These are phyloP conservation scores for Dicaeum eximium DNA, from an alignment of 2,113 vertebrate species.

Conservation along the genomic window DNA sequence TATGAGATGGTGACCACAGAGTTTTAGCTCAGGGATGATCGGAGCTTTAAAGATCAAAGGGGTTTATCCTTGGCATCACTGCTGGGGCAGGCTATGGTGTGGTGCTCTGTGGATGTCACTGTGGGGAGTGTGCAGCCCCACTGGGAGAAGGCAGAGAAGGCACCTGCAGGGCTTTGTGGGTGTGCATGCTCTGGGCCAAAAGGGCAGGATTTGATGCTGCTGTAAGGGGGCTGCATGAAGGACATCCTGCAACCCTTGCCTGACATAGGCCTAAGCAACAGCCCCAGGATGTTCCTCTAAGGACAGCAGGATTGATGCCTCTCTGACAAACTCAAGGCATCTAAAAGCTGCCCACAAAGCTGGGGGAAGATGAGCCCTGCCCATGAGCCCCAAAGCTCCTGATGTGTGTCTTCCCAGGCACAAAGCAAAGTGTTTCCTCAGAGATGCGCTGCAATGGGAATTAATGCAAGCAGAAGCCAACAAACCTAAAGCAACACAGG, in stretches of 20 bases:
- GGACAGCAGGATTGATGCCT: not conserved
- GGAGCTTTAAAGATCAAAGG: not conserved
- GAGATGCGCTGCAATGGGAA: not conserved
- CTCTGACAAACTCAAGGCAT: not conserved
- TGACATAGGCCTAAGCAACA: not conserved
- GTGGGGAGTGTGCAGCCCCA: accelerated
- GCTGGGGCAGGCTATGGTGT: not conserved
- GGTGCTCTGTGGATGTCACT: not conserved
- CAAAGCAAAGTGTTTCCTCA: not conserved
- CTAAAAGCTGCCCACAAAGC: not conserved
- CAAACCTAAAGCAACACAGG: not conserved
- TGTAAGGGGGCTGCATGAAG: not conserved
- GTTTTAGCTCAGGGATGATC: not conserved
- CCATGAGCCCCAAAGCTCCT: not conserved
- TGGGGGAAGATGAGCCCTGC: not conserved
- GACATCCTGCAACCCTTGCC: no score
- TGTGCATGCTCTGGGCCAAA: not conserved
- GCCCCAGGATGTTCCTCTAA: not conserved
- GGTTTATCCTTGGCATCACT: not conserved
- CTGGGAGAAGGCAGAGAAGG: not conserved
- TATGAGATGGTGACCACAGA: not conserved
- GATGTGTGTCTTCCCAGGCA: not conserved
- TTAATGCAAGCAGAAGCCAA: not conserved
- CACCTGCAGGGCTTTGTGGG: not conserved
- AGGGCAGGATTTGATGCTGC: not conserved